Base-by-base conservation (phyloP, 2,797 vertebrate genomes). In the Epinephelus coioides region DNA sequence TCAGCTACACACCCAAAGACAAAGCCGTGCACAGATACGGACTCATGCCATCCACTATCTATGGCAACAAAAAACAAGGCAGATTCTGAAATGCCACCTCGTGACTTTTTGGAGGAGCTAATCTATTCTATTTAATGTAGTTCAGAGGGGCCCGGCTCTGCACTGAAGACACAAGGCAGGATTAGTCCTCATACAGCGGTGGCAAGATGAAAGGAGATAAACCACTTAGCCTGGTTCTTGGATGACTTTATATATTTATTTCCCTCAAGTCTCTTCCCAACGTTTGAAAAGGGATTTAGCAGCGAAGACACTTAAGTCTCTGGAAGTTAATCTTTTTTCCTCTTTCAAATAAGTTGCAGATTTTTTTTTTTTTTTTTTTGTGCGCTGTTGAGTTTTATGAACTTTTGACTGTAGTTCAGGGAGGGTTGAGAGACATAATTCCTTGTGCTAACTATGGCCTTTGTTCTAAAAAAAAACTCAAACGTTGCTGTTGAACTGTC, bases 161-260 rank as follows among this genome's bases (percentile, higher is more conserved):
- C 73, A 23, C 81, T 84, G 89, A 91, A 94, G 92, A 94, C 92
- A 93, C 87, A 91, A 93, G 89, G 84, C 86, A 59, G 91, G 90
- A 94, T 94, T 93, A 93, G 90, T 88, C 80, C 89, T 90, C 87
- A 91, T 91, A 89, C 63, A 89, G 89, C 78, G 62, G 88, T 89
- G 88, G 87, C 84, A 83, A 94, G 94, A 95, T 94, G 92, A 95
- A 95, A 93, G 93, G 85, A 92, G 94, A 95, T 94, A 93, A 95
- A 94, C 88, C 94, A 93, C 90, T 94, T 92, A 92, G 90, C 85
- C 80, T 83, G 79, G 63, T 91, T 92, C 91, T 92, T 93, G 93
- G 93, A 94, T 91, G 83, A 93, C 89, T 93, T 95, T 92, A 93
- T 95, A 92, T 94, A 94, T 95, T 94, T 94, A 93, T 95, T 94